Conservation (phyloP, 2,888 invertebrate genomes). For the Gortyna flavago region DNA sequence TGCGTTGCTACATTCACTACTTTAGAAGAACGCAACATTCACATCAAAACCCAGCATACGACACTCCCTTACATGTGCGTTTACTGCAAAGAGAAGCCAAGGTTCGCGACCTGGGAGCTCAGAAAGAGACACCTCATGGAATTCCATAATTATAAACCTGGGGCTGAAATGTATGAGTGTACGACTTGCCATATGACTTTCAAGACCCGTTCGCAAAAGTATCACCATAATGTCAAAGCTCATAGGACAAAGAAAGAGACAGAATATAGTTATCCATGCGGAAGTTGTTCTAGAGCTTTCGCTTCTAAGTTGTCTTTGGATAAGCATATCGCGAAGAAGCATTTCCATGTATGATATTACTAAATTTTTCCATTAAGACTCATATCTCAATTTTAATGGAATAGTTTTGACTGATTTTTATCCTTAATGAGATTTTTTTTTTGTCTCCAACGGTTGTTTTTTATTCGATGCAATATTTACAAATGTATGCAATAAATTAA, state of each 20-base stretch:
- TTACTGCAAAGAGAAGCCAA: constrained; percentile 85
- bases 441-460: constrained; percentile 17
- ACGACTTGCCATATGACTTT: constrained; percentile 87
- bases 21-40: constrained; percentile 82
- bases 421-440: background rate
- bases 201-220: constrained; percentile 86
- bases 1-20: constrained; percentile 86
- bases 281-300: constrained; percentile 87
- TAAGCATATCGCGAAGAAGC: constrained; percentile 89
- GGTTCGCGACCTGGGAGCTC: constrained; percentile 86
- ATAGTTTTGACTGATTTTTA: constrained; percentile 48
- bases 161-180: constrained; percentile 86
- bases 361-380: constrained; percentile 2
- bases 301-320: constrained; percentile 88
- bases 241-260: constrained; percentile 85
- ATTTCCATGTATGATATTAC: constrained; percentile 81
- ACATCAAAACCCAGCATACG: constrained; percentile 85
- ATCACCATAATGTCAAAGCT: constrained; percentile 86
- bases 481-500: background rate
- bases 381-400: constrained; percentile 6
- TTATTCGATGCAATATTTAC: constrained; percentile 18
- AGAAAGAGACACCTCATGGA: constrained; percentile 86
- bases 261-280: constrained; percentile 87
- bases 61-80: constrained; percentile 85
- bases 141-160: constrained; percentile 85